These are phyloP conservation scores for Caenorhabditis parvicauda DNA, from an alignment of 2,888 invertebrate species.

Conservation along the genomic window DNA sequence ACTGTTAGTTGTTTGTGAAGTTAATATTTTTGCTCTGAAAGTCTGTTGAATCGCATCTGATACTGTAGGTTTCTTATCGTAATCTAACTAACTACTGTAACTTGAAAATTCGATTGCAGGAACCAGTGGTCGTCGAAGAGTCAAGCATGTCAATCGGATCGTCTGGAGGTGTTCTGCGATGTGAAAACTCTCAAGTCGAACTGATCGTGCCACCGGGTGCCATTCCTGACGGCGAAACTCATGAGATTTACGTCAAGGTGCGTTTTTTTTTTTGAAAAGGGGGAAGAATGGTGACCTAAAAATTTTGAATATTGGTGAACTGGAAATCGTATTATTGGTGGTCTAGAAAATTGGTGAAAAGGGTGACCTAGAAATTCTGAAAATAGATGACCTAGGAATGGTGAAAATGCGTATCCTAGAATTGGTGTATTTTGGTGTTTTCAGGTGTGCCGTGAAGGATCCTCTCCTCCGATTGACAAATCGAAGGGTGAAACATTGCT, in stretches of 20 bases:
- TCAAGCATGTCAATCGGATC: conserved; percentile 25
- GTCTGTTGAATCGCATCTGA: no score
- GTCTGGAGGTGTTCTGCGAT: conserved; percentile 78
- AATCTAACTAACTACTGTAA: background rate
- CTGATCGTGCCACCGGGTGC: conserved; percentile 85
- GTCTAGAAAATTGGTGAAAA: no score
- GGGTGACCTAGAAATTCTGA: no score
- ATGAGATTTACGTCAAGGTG: conserved; percentile 86
- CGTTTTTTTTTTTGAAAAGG: conserved; percentile 50
- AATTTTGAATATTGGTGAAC: no score
- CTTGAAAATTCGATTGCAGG: no score
- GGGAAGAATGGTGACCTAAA: background rate
- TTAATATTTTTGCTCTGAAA: no score
- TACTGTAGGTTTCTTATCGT: background rate
- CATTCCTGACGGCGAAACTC: conserved; percentile 77
- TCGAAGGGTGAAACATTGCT: conserved; percentile 91
- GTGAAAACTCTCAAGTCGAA: conserved; percentile 85
- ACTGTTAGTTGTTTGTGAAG: no score
- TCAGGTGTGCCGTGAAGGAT: conserved; percentile 47
- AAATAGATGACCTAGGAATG: no score
- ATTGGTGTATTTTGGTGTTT: conserved; percentile 1
- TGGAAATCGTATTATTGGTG: no score
- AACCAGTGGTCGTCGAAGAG: conserved; percentile 43
- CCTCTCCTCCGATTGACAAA: conserved; percentile 79
- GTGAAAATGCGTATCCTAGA: conserved; percentile 1